Evolutionary conservation across 1,140 invertebrate genomes (phyloP).

Genomic region (Aradophagus sp.): DNA sequence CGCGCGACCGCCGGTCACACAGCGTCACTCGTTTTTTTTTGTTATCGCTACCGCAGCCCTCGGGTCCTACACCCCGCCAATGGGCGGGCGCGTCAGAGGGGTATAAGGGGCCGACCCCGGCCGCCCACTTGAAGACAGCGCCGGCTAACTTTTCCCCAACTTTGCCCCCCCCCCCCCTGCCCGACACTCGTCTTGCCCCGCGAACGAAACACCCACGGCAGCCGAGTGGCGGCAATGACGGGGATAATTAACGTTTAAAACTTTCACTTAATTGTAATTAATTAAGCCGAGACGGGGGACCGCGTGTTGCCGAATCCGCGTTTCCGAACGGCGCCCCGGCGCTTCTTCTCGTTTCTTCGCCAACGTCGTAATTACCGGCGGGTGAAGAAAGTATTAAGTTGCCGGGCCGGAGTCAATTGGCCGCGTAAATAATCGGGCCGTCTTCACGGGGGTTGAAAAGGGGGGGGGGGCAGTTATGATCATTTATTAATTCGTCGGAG

Average conservation of each 20-base stretch:
- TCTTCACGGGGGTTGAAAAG: too few relatives aligned
- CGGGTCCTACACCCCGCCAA: too few relatives aligned
- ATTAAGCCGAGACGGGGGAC: slow-evolving; percentile 21
- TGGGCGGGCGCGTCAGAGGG: too few relatives aligned
- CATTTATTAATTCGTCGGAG: slow-evolving; percentile 30
- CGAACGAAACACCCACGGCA: slow-evolving; percentile 18
- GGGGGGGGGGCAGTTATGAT: too few relatives aligned
- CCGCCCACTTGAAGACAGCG: too few relatives aligned
- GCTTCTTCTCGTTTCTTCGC: slow-evolving; percentile 4
- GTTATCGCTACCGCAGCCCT: too few relatives aligned
- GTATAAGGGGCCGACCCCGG: too few relatives aligned
- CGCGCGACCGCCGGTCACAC: too few relatives aligned
- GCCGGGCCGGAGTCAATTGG: slow-evolving; percentile 9
- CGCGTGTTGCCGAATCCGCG: slow-evolving; percentile 26
- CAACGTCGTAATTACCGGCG: slow-evolving; percentile 30
- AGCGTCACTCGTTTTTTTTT: too few relatives aligned
- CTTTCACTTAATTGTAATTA: slow-evolving; percentile 46
- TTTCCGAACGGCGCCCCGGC: slow-evolving; percentile 22
- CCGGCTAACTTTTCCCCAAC: slow-evolving; percentile 5
- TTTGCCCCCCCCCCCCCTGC: too few relatives aligned
- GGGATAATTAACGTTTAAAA: slow-evolving; percentile 48
- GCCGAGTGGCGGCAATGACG: slow-evolving; percentile 27
- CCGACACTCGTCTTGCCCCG: too few relatives aligned
- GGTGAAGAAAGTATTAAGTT: slow-evolving; percentile 45
- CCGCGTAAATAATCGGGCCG: slow-evolving; percentile 16